phyloP scores from a whole-genome alignment of 2,888 invertebrate genomes.

The Apamea monoglypha region DNA sequence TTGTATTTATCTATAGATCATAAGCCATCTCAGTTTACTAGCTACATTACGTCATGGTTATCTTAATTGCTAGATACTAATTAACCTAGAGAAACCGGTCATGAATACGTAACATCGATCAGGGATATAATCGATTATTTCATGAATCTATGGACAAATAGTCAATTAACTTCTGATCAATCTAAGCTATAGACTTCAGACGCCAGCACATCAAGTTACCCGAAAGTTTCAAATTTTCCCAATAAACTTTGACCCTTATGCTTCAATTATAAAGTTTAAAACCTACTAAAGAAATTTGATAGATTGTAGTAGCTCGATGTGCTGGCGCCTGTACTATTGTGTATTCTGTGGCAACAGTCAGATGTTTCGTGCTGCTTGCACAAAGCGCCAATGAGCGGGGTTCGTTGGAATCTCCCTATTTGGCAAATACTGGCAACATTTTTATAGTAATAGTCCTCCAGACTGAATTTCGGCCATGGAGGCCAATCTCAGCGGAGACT shows the following conservation, averaged over 20 bases:
- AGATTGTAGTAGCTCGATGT: too few species aligned
- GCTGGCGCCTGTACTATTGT: too few species aligned
- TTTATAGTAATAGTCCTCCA: background rate
- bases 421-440: background rate
- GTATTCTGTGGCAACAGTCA: background rate
- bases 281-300: too few species aligned
- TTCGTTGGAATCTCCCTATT: background rate
- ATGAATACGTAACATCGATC: background rate
- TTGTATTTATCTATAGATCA: too few species aligned
- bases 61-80: background rate
- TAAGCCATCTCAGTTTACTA: background rate
- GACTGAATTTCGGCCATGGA: too few species aligned
- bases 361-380: background rate
- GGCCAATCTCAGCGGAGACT: too few species aligned
- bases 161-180: background rate
- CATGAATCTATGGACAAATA: background rate
- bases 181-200: too few species aligned
- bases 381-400: background rate
- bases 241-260: too few species aligned
- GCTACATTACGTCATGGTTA: background rate
- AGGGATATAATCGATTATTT: background rate
- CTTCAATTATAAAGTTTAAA: too few species aligned
- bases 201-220: too few species aligned
- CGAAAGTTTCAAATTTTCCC: too few species aligned
- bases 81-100: conserved; percentile 1